These are phyloP conservation scores for Geopemphigus sp. DNA, from an alignment of 1,140 invertebrate species.

Conservation along the genomic window DNA sequence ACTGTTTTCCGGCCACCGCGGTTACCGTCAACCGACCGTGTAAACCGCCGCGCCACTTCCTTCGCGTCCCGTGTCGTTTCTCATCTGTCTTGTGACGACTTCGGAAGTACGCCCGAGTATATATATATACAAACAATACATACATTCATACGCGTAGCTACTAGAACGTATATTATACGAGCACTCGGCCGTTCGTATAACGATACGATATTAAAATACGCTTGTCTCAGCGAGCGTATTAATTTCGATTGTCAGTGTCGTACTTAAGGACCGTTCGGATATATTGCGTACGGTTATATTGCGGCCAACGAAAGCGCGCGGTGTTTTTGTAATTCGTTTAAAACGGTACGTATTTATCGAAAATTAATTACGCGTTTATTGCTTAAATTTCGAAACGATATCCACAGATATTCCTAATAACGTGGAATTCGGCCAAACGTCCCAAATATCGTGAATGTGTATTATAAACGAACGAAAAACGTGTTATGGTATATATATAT, in stretches of 20 bases:
- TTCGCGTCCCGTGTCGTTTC: conserved; percentile 26
- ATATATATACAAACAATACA: too few relatives aligned
- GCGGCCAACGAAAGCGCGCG: too few relatives aligned
- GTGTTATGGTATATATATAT: conserved; percentile 3
- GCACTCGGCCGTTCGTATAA: neutral
- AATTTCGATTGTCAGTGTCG: neutral
- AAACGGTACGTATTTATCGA: too few relatives aligned
- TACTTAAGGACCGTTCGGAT: too few relatives aligned
- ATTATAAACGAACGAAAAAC: neutral
- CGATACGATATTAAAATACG: neutral
- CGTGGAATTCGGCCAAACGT: neutral
- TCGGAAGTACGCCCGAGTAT: neutral
- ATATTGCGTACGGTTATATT: too few relatives aligned
- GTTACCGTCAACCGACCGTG: conserved; percentile 44
- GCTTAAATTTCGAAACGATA: too few relatives aligned
- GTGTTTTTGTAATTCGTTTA: too few relatives aligned
- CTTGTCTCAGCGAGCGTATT: neutral
- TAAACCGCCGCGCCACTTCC: conserved; percentile 39
- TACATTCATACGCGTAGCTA: too few relatives aligned
- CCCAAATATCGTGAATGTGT: neutral
- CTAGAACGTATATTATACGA: neutral
- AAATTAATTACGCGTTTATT: too few relatives aligned
- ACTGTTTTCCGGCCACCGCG: conserved; percentile 40
- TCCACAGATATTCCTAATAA: too few relatives aligned
- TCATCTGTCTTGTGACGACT: conserved; percentile 36